Base-by-base conservation (phyloP, 2,888 invertebrate genomes). In the Campopleginae sp. region DNA sequence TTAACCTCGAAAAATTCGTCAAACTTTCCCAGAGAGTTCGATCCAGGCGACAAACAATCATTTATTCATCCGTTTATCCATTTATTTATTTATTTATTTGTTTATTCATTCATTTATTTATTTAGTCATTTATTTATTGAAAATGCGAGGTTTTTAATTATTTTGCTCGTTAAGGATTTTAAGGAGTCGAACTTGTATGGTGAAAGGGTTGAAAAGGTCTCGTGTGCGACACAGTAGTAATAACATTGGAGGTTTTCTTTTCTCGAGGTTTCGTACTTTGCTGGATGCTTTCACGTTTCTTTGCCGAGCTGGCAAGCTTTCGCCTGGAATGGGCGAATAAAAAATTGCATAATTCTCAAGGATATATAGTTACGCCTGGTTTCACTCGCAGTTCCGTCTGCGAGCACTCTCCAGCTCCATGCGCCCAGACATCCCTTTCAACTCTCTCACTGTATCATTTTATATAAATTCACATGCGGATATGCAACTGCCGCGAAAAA, bases 321-420 rank as follows among this genome's bases (percentile, higher is more conserved):
- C 14, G 2, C 17, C 33, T 63, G 48, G 46, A 19, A 75, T 33
- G 12, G 61, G 12, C 2, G 46, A 31, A 31, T 46, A 44, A 75
- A 46, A 75, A 75, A 75, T 75, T 61, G 63, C 63, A 75, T 75
- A 75, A 63, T 75, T 75, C 27, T 46, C 46, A 68, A 68, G 68
- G 46, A 68, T 68, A 68, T 68, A 61, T 33, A 51, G 19, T 71
- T 38, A 38, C 75, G 61, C 31, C 12, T 58, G 44, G 75, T 61
- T 75, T 46, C 75, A 75, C 63, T 63, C n/a, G 63, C 63, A 75
- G 63, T 63, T 46, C n/a, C 51, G 71, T 19, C 74, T 61, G 61
- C 61, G 31, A 61, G 63, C 61, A 63, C 75, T 75, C 19, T 42
- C 71, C 38, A 71, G 51, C 7, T 19, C 31, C 38, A 12, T 75